phyloP scores from a whole-genome alignment of 37 sponge, comb jelly and placozoan genomes.

The Agelas oroides region DNA sequence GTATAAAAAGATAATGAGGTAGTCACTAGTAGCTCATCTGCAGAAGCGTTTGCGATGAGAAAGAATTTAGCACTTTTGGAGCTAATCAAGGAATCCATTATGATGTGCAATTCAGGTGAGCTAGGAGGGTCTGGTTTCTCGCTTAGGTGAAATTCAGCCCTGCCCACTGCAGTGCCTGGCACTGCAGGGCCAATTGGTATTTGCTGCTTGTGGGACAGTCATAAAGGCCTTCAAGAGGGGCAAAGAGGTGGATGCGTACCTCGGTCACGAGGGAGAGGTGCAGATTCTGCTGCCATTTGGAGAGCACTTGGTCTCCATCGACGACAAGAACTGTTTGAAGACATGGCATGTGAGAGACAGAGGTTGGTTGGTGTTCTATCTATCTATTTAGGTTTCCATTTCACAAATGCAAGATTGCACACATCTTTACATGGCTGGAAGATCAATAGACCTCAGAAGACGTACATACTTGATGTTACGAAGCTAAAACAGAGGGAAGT shows the following conservation, averaged over 20 bases:
- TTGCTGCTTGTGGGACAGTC: slow-evolving; percentile 43
- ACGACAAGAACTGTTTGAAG: slow-evolving; percentile 62
- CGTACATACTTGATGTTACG: neutral
- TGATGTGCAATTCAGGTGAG: no score
- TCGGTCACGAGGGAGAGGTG: slow-evolving; percentile 64
- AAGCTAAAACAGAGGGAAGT: no score
- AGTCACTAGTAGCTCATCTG: no score
- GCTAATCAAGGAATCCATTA: neutral
- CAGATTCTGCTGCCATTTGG: slow-evolving; percentile 80
- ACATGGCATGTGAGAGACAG: slow-evolving; percentile 61
- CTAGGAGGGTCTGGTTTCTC: neutral
- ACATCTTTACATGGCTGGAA: neutral
- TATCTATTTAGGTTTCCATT: neutral
- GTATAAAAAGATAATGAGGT: no score
- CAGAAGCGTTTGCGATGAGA: no score
- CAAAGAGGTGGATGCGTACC: slow-evolving; percentile 47
- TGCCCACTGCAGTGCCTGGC: slow-evolving; percentile 69
- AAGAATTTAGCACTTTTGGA: no score
- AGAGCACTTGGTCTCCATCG: slow-evolving; percentile 87
- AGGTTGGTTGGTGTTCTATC: slow-evolving; percentile 55
- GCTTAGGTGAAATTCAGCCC: slow-evolving; percentile 50
- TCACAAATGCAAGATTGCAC: neutral
- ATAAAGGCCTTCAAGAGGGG: slow-evolving; percentile 76
- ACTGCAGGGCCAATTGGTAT: slow-evolving; percentile 42
- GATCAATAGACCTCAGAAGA: no score